Evolutionary conservation across 2,797 vertebrate genomes (phyloP), one percentile per base, ranked within the genome.

Genomic region (Apogon hyalosoma): DNA sequence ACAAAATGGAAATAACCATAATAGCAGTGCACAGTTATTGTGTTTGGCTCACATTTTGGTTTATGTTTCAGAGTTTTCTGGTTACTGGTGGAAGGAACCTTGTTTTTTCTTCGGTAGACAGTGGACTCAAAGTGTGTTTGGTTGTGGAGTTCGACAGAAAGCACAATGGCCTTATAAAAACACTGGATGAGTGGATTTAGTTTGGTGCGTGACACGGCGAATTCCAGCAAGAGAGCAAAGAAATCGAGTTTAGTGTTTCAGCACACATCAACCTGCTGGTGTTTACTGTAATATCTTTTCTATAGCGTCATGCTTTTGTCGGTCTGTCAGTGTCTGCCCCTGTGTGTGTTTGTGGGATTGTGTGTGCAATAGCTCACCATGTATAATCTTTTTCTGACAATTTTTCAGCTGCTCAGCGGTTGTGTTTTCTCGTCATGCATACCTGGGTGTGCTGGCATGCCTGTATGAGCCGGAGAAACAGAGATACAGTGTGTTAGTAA

Each of bases 401-500:
- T 65, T 82, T 83, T 63, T 58, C 49, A 58, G 41, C 53, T 48
- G 53, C 60, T 58, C 74, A 63, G 42, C 43, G 48, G 51, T 62
- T 59, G 64, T 56, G 55, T 75, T 80, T 72, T 70, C 61, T 65
- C 31, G 42, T 77, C 68, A 73, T 79, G 75, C 75, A 62, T 70
- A 80, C 60, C 75, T 70, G 82, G 49, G 13, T 69, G 78, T 79
- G 71, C 57, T 45, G 65, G 59, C 74, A 46, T 53, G 59, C 61
- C 42, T 63, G 74, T 61, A 74, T 59, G 63, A 79, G 77, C 69
- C 14, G 19, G 14, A 59, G 69, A 61, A 74, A 79, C 74, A 67
- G 58, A 81, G 72, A 86, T 63, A 66, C 82, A 85, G 68, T 64
- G 60, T 79, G 75, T 90, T 84, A 90, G 79, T 86, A 87, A 90